Base-by-base conservation (phyloP, 2,797 vertebrate genomes). In the Thunnus albacares region DNA sequence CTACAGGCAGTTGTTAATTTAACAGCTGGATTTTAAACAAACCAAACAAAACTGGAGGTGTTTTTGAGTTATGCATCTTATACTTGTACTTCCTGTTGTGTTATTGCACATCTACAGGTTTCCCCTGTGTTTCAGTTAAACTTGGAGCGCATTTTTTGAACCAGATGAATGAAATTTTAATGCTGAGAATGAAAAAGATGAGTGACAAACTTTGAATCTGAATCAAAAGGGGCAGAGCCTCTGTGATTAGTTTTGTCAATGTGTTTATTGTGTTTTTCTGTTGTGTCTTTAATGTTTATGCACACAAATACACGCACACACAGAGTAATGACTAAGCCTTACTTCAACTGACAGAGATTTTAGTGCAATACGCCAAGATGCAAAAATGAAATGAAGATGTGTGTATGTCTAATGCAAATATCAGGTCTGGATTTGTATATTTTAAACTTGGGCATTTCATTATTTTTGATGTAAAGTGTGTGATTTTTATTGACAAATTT, bases 261-360 rank as follows among this genome's bases (percentile, higher is more conserved):
- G 43, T 51, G 43, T 35, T 28, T 52, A 15, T 15, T 2, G 6
- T 67, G 24, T 65, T 57, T 8, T 56, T 11, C 49, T 74, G 20
- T 57, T 24, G 65, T 81, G 78, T 81, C 55, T 67, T 76, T 7
- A 60, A 6, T 43, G 38, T 41, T 10, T 13, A 10, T 24, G 20
- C 55, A 65, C 30, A 73, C 49, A 63, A 13, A 73, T 20, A 33
- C 41, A 38, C 8, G 45, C 18, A 33, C 43, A 60, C 63, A 53
- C 24, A 41, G 11, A 66, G 1, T 28, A 7, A 52, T 24, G 15
- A 47, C 10, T n/a, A 61, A 28, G 81, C 78, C 84, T 81, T 83
- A 87, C 15, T 61, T 57, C 53, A 17, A 69, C 53, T 26, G 2
- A 26, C 64, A 26, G 69, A 82, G 60, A 63, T 75, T 83, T 75